Base-by-base conservation (phyloP, 2,888 invertebrate genomes). In the Tiliacea aurago region DNA sequence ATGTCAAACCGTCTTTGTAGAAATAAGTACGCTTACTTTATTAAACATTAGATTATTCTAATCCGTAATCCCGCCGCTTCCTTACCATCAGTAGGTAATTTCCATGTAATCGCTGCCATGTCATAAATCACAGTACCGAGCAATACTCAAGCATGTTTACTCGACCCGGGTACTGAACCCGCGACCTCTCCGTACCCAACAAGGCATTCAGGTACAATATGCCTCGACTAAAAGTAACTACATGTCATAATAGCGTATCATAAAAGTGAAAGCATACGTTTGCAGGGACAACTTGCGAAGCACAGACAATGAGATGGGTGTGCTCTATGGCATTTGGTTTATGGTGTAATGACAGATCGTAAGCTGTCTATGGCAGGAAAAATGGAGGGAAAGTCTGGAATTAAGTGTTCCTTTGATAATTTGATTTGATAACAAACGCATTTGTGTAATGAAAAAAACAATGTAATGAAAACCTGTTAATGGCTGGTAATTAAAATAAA, bases 261-360 rank as follows among this genome's bases (percentile, higher is more conserved):
- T 84, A 79, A 81, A 84, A 87, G 88, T 81, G 88, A 87, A 88
- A 87, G 88, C 80, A 78, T 78, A 71, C 79, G 80, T 87, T 79
- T 69, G 75, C 82, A 81, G 81, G 71, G 80, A 85, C 83, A 86
- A 81, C 77, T 80, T 80, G 70, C 83, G 53, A 82, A 74, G 72
- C 80, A 85, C 84, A 87, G 88, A 91, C 90, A 91, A 91, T 83
- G 78, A 84, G 83, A 84, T 88, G 90, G 90, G 91, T 85, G 91
- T 89, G 89, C 89, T 88, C 87, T 87, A 86, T 90, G 91, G 80
- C 90, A 91, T 91, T 91, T 88, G 64, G 84, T 84, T 76, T 87
- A 87, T 87, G 85, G 80, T 87, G 83, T 85, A 88, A 84, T 86
- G 87, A 88, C 87, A 88, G 86, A 87, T 78, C 79, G 83, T 86